Evolutionary conservation across 2,888 invertebrate species (phyloP), one percentile per base, ranked within the genome.

Genomic region (Liodrosophila aerea): DNA sequence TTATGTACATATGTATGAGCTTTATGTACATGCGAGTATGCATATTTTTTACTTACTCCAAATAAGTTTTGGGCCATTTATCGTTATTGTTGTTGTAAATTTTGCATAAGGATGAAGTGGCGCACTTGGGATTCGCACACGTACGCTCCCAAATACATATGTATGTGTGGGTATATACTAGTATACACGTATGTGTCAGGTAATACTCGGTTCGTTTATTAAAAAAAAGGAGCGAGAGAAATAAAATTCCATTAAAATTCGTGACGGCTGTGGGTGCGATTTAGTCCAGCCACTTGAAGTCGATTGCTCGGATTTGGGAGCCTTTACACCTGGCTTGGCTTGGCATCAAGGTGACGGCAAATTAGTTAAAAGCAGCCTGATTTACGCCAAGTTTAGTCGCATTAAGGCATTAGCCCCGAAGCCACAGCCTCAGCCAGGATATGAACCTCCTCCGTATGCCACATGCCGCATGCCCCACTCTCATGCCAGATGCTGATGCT

Each of bases 301-400:
- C 60, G 73, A 74, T 76, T 61, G 66, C 51, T 59, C 37, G 64
- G 52, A 63, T 72, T 60, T 52, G 33, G 56, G 43, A 41, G 44
- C 37, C 44, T 56, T 64, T 34, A 43, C 61, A 65, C 61, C 71
- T 70, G 70, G 47, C 50, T 30, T 11, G 31, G 9, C 40, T 29
- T 33, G 30, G 59, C 44, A 22, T 65, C 12, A 33, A 56, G 64
- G 74, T 56, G 52, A 46, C 39, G 58, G 67, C 47, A 82, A 78
- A 78, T 78, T 78, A 83, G 83, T 80, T 74, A 51, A 64, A 80
- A 83, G 83, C 80, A 60, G 47, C 59, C 63, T 64, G 76, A 80
- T 74, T 78, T 83, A 83, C 74, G 76, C 64, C 46, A 74, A 80
- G 66, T 81, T 72, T 74, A 69, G 74, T 63, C 76, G 81, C 72